These are phyloP conservation scores for Eospalax fontanierii DNA, from an alignment of 2,797 vertebrate species.

Conservation along the genomic window DNA sequence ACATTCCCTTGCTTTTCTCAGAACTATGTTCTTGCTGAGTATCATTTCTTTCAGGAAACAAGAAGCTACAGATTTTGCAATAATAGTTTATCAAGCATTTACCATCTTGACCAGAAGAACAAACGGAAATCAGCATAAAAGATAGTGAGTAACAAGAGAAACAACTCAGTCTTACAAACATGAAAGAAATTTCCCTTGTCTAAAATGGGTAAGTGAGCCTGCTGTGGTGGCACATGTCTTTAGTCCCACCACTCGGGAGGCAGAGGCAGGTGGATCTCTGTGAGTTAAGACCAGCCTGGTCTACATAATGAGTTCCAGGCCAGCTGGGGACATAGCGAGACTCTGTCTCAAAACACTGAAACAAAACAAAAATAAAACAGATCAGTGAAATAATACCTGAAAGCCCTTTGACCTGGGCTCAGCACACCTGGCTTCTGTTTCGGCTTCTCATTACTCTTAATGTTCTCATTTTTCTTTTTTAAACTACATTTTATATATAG, in stretches of 20 bases:
- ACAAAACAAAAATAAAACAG: no score
- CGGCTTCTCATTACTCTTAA: background rate
- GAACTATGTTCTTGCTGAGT: background rate
- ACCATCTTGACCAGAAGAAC: conserved; percentile 53
- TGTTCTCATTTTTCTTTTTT: background rate
- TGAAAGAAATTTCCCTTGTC: conserved; percentile 13
- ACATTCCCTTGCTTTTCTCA: background rate
- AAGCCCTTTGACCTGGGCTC: background rate
- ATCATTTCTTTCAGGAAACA: conserved; percentile 59
- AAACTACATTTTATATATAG: no score
- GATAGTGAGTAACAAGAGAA: conserved; percentile 38
- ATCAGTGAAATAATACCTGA: background rate
- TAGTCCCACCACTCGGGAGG: no score
- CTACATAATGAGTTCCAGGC: no score
- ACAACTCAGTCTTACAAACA: conserved; percentile 27
- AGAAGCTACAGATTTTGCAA: conserved; percentile 63
- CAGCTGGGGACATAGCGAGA: no score
- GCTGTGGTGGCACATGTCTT: no score
- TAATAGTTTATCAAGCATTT: conserved; percentile 48
- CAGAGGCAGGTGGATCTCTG: no score
- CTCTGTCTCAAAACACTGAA: no score
- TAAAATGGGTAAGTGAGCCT: conserved; percentile 43
- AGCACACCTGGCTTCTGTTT: background rate
- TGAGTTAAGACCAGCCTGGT: no score
- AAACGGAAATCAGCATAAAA: conserved; percentile 43